phyloP scores from a whole-genome alignment of 2,797 vertebrate genomes.

The Urocyon cinereoargenteus region DNA sequence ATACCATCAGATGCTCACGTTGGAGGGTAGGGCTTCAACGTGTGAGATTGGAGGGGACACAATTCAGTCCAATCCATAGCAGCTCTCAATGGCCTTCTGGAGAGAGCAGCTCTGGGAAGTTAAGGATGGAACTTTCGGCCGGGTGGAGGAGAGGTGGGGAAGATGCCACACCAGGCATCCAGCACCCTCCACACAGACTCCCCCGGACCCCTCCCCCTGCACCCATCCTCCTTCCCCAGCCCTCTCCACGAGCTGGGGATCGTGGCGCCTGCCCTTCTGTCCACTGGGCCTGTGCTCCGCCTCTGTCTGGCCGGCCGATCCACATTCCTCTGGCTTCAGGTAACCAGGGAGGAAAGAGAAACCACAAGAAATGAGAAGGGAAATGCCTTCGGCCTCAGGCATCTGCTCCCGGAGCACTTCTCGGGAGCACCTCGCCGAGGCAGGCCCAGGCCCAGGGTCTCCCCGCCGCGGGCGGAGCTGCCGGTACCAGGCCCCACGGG shows the following conservation, averaged over 20 bases:
- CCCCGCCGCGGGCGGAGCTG: too few species aligned
- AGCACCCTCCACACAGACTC: too few species aligned
- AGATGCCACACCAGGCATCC: too few species aligned
- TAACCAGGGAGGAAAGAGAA: constrained; percentile 52
- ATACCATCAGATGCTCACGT: too few species aligned
- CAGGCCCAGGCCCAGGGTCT: not conserved
- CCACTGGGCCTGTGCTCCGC: not conserved
- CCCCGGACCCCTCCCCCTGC: too few species aligned
- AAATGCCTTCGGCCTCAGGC: not conserved
- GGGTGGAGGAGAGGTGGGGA: not conserved
- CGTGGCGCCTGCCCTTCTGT: not conserved
- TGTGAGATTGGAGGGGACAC: not conserved
- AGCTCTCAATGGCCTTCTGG: not conserved
- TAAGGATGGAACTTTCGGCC: not conserved
- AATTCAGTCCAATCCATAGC: not conserved
- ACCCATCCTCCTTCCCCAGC: not conserved
- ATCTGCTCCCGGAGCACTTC: not conserved
- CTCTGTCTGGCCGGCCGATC: not conserved
- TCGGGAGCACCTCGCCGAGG: rapidly evolving
- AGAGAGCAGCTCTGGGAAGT: not conserved
- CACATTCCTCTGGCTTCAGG: constrained; percentile 39
- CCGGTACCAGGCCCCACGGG: not conserved
- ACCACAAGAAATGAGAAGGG: not conserved
- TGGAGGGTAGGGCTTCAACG: not conserved
- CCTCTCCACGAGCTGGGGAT: not conserved